Conservation (phyloP, 2,113 vertebrate species). For the Agapornis roseicollis region DNA sequence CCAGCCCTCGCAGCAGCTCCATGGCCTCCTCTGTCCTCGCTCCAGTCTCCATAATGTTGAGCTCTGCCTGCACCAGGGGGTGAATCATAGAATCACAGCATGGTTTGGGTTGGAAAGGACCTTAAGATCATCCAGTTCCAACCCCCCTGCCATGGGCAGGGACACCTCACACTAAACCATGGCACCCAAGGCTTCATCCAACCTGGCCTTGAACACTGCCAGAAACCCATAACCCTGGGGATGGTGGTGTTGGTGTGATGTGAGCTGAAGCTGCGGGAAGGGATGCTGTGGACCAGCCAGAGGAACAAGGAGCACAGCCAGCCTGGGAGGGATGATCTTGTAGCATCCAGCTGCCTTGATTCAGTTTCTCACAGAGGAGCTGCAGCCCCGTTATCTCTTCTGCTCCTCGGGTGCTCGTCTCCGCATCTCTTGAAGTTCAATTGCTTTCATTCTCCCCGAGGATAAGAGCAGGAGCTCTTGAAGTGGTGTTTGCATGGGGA, state of each 20-base stretch:
- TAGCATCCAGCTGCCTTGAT: background rate
- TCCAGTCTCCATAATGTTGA: background rate
- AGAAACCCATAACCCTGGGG: background rate
- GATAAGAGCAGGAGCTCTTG: conserved; percentile 1
- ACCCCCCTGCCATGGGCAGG: too few species aligned
- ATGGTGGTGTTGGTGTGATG: background rate
- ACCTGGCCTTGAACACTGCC: too few species aligned
- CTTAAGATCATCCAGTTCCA: too few species aligned
- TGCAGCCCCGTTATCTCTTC: conserved; percentile 28
- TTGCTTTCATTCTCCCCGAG: conserved; percentile 51
- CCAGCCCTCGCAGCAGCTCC: background rate
- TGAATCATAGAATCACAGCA: too few species aligned
- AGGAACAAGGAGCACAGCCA: background rate
- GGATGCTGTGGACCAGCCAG: background rate
- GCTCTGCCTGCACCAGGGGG: background rate
- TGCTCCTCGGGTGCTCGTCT: background rate
- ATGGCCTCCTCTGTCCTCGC: background rate
- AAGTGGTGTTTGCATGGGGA: background rate
- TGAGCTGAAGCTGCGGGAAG: background rate
- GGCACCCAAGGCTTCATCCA: too few species aligned
- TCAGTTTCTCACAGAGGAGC: background rate
- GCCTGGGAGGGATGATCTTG: background rate
- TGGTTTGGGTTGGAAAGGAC: too few species aligned
- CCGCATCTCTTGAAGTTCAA: background rate
- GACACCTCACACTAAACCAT: too few species aligned